Evolutionary conservation across 2,888 invertebrate genomes (phyloP), one percentile per base, ranked within the genome.

Genomic region (Toxonevra muliebris): DNA sequence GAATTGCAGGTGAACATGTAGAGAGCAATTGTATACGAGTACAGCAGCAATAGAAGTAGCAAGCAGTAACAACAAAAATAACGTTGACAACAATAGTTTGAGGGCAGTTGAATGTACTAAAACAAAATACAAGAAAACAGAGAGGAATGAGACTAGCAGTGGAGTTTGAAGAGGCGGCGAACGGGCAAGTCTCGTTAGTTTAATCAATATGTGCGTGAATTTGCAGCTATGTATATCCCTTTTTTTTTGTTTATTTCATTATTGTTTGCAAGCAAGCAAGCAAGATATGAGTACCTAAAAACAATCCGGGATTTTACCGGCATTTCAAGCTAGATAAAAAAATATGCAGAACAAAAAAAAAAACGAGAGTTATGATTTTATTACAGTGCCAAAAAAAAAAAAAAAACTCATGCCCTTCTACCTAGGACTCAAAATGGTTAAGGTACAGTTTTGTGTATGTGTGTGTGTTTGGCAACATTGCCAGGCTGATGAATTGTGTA

Each of bases 291-390:
- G 30, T 30, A 30, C 30, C 7, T 30, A 7, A 30, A 30, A 30
- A 7, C 30, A 30, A 30, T 2, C 30, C 30, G 30, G 30, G 2
- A 30, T 10, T 48, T 48, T 48, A 15, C 48, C 13, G 13, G 48
- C 11, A 48, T 48, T 13, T 48, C 13, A 48, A 15, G 48, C 13
- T 15, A 48, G 8, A n/a, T 7, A 15, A 48, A 15, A 15, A n/a
- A 13, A 7, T 48, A 5, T 20, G 17, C n/a, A 48, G 40, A 48
- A 64, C 4, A 30, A 57, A 60, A 61, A 57, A n/a, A 67, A 68
- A 69, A 69, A 69, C 71, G 71, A 70, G 73, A 75, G 76, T 80
- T 80, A 80, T 80, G 80, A 80, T 80, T 80, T 81, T 79, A 81
- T 81, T 80, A 80, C 79, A 80, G 77, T 67, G 50, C 65, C 52